Evolutionary conservation across 1,140 invertebrate species (phyloP).

Genomic region (Micrasema longulum): DNA sequence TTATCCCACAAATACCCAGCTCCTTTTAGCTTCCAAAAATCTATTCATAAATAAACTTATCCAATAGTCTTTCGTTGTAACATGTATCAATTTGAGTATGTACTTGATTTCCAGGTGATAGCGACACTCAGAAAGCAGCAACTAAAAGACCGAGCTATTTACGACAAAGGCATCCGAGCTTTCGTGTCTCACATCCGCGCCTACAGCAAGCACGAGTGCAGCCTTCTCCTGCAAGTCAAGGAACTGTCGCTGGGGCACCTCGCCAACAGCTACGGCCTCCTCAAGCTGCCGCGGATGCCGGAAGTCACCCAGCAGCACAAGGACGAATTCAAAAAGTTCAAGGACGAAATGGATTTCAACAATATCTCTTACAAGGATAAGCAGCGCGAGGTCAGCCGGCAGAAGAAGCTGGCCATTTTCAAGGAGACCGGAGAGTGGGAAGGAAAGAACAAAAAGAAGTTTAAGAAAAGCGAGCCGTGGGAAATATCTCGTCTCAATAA

Average conservation of each 20-base stretch:
- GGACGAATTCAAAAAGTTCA: slow-evolving; percentile 74
- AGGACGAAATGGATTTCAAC: slow-evolving; percentile 77
- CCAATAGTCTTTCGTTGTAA: too few species aligned
- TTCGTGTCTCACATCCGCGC: slow-evolving; percentile 96
- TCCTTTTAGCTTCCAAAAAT: too few species aligned
- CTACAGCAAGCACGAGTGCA: slow-evolving; percentile 97
- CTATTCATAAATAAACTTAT: too few species aligned
- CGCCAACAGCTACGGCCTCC: slow-evolving; percentile 88
- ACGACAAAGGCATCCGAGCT: slow-evolving; percentile 91
- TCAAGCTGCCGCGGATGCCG: slow-evolving; percentile 94
- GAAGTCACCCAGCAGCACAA: slow-evolving; percentile 83
- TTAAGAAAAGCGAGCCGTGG: slow-evolving; percentile 80
- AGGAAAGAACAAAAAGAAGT: slow-evolving; percentile 72
- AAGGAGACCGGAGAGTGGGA: slow-evolving; percentile 84
- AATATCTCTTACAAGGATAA: slow-evolving; percentile 86
- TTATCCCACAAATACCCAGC: too few species aligned
- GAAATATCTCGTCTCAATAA: slow-evolving; percentile 83
- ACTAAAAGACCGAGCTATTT: slow-evolving; percentile 77
- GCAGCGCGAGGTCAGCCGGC: slow-evolving; percentile 78
- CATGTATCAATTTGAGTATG: not conserved
- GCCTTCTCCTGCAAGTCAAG: slow-evolving; percentile 88
- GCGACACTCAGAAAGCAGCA: slow-evolving; percentile 73
- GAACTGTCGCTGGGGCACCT: slow-evolving; percentile 90
- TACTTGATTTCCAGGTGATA: slow-evolving; percentile 56
- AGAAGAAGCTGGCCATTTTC: slow-evolving; percentile 79